These are phyloP conservation scores for Lagorchestes hirsutus DNA, from an alignment of 2,797 vertebrate species.

Conservation along the genomic window DNA sequence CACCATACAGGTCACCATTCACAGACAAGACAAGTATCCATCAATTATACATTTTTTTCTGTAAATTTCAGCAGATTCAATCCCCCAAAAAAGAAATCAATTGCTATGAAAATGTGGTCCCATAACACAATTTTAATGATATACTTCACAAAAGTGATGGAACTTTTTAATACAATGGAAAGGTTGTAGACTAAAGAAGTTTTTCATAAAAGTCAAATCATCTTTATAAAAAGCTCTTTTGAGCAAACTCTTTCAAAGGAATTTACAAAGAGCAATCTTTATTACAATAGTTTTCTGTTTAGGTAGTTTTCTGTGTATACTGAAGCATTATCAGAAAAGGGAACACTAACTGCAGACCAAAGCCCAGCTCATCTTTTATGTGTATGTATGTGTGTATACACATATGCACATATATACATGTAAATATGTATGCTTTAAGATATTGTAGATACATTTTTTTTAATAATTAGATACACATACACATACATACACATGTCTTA, in stretches of 20 bases:
- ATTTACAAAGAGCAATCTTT: constrained; percentile 55
- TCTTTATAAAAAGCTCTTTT: constrained; percentile 64
- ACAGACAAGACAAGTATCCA: not conserved
- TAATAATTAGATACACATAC: not conserved
- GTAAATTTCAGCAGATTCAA: constrained; percentile 20
- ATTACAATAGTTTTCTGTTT: constrained; percentile 52
- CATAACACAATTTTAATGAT: constrained; percentile 71
- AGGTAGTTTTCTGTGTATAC: constrained; percentile 33
- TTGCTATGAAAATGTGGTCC: constrained; percentile 25
- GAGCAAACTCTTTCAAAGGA: constrained; percentile 73
- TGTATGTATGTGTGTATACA: not conserved
- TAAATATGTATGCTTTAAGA: constrained; percentile 30
- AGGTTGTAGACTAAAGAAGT: constrained; percentile 30
- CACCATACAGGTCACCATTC: not conserved
- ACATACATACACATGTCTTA: not conserved
- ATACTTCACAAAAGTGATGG: constrained; percentile 39
- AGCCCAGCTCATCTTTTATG: constrained; percentile 4
- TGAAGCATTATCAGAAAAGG: constrained; percentile 53
- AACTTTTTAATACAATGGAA: constrained; percentile 62
- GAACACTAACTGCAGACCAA: not conserved
- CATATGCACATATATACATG: not conserved
- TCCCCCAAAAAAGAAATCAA: constrained; percentile 63
- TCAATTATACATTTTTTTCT: constrained; percentile 1
- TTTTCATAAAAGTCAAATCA: constrained; percentile 64
- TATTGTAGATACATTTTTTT: not conserved